These are phyloP conservation scores for Neopipo cinnamomea DNA, from an alignment of 2,113 vertebrate species.

Conservation along the genomic window DNA sequence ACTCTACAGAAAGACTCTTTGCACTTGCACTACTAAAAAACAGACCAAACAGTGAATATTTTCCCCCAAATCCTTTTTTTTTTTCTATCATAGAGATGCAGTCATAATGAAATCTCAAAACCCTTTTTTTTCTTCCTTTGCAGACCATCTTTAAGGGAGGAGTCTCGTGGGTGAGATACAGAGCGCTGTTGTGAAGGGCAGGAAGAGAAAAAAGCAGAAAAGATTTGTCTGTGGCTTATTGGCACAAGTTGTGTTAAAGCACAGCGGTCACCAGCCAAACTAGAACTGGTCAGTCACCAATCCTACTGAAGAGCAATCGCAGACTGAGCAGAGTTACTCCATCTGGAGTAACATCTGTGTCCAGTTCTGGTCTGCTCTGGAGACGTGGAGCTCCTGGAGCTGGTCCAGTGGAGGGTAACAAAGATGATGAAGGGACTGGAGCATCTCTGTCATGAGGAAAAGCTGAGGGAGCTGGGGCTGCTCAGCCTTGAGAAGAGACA, in stretches of 20 bases:
- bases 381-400: neutral
- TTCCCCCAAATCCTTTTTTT: neutral
- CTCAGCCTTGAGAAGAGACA: neutral
- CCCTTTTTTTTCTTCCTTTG: neutral
- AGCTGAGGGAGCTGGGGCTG: neutral
- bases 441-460: neutral
- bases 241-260: neutral
- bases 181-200: neutral
- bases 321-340: neutral
- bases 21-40: slow-evolving; percentile 34
- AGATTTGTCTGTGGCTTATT: neutral
- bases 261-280: neutral
- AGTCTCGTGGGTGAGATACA: neutral
- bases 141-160: neutral
- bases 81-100: neutral
- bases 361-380: neutral
- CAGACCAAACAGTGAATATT: slow-evolving; percentile 22
- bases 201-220: neutral
- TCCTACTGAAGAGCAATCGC: neutral
- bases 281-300: neutral
- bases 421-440: neutral
- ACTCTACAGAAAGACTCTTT: slow-evolving; percentile 31
- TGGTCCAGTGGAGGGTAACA: neutral
- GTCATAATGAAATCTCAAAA: neutral
- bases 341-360: neutral